Percentiles rank a stretch among this genome's conserved stretches.
Evolutionary conservation across 2,113 vertebrate genomes (phyloP).

Genomic region (Progne subis): DNA sequence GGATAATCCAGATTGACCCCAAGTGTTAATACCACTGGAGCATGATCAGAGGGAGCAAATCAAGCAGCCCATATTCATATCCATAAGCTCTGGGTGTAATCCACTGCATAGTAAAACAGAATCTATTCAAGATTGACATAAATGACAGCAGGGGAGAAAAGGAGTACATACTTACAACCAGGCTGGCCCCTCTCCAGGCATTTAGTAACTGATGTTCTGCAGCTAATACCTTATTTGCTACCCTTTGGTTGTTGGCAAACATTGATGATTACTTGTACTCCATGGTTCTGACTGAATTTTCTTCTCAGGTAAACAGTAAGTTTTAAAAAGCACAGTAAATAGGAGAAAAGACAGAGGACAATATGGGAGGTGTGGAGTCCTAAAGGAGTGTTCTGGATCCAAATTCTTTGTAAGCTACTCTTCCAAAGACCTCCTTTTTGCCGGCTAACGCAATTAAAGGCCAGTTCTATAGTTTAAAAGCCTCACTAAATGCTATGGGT

Average conservation of each 20-base stretch:
- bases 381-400: neutral
- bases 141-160: slow-evolving; percentile 39
- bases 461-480: neutral
- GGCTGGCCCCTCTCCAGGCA: slow-evolving; percentile 34
- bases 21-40: slow-evolving; percentile 61
- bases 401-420: neutral
- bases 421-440: neutral
- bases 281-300: neutral
- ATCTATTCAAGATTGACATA: slow-evolving; percentile 56
- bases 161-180: neutral
- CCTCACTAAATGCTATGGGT: neutral
- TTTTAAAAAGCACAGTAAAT: neutral
- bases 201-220: slow-evolving; percentile 15
- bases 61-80: slow-evolving; percentile 56
- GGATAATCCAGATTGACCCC: slow-evolving; percentile 69
- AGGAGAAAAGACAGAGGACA: neutral
- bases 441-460: neutral
- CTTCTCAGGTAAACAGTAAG: slow-evolving; percentile 30
- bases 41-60: slow-evolving; percentile 58
- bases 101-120: slow-evolving; percentile 47
- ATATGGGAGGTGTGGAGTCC: neutral
- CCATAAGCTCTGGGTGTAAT: slow-evolving; percentile 60
- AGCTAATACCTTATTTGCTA: slow-evolving; percentile 31
- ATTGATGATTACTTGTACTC: neutral
- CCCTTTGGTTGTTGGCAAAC: slow-evolving; percentile 15